phyloP scores from a whole-genome alignment of 1,140 invertebrate species.

The Bicyclus anynana region DNA sequence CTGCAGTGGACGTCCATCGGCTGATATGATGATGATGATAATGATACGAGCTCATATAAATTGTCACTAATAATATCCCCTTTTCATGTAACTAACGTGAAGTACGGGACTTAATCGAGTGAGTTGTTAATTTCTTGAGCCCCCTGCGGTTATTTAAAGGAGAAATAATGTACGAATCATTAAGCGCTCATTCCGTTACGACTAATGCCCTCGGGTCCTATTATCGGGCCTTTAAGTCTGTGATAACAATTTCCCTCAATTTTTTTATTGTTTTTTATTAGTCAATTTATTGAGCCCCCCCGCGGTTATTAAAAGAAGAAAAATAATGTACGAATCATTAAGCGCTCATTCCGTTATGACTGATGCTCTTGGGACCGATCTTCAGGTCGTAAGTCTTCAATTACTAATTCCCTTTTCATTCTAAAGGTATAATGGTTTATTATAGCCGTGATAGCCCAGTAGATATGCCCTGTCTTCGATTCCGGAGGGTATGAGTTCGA shows the following conservation, averaged over 20 bases:
- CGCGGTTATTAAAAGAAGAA: constrained; percentile 30
- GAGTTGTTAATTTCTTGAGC: background rate
- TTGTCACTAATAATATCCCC: too few species aligned
- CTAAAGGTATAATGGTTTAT: too few species aligned
- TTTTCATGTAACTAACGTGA: too few species aligned
- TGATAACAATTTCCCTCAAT: constrained; percentile 11
- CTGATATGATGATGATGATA: too few species aligned
- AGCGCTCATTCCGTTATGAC: constrained; percentile 41
- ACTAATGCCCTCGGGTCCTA: constrained; percentile 35
- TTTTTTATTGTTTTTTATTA: constrained; percentile 1
- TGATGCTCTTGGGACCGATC: constrained; percentile 36
- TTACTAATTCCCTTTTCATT: constrained; percentile 11
- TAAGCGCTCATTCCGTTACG: constrained; percentile 43
- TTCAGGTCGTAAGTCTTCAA: constrained; percentile 26
- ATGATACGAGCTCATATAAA: too few species aligned
- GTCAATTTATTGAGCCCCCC: background rate
- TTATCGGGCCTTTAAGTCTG: constrained; percentile 32
- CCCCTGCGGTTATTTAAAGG: constrained; percentile 22
- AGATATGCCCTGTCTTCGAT: too few species aligned
- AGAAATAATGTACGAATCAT: constrained; percentile 49
- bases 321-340: constrained; percentile 51
- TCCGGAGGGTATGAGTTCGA: too few species aligned
- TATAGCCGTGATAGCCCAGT: too few species aligned
- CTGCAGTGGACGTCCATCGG: too few species aligned
- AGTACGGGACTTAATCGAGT: background rate